These are phyloP conservation scores for Cartodere bifasciata DNA, from an alignment of 2,888 invertebrate species.

Conservation along the genomic window DNA sequence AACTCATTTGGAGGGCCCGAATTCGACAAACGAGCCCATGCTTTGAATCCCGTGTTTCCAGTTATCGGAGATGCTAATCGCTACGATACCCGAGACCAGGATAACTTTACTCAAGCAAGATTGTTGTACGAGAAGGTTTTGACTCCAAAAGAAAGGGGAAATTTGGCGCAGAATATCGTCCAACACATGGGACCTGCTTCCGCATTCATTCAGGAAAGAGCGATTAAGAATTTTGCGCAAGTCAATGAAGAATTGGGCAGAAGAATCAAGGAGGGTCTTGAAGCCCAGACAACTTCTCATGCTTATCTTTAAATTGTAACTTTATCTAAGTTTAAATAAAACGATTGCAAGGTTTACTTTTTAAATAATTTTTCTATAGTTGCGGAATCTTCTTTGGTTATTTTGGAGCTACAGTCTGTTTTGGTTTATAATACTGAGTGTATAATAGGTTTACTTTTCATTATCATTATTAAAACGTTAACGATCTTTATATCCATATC, in stretches of 20 bases:
- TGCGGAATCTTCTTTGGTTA: too few relatives aligned
- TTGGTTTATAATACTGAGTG: too few relatives aligned
- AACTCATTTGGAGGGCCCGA: constrained; percentile 90
- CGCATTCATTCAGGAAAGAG: constrained; percentile 74
- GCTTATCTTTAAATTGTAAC: too few relatives aligned
- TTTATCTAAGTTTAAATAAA: too few relatives aligned
- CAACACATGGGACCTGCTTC: constrained; percentile 65
- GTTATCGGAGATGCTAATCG: constrained; percentile 64
- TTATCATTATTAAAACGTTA: too few relatives aligned
- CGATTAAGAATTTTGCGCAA: constrained; percentile 66
- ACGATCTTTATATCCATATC: too few relatives aligned
- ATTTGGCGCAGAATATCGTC: constrained; percentile 68
- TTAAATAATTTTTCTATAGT: too few relatives aligned
- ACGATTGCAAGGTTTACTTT: too few relatives aligned
- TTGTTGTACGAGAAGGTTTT: constrained; percentile 71
- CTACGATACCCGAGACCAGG: constrained; percentile 60
- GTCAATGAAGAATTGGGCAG: constrained; percentile 70
- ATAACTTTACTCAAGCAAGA: constrained; percentile 82
- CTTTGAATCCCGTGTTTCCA: constrained; percentile 43
- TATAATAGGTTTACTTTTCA: too few relatives aligned
- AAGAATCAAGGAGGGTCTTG: constrained; percentile 44
- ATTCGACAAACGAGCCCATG: constrained; percentile 50
- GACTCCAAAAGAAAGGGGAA: constrained; percentile 53
- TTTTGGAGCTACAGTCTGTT: too few relatives aligned
- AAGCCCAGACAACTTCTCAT: constrained; percentile 15